phyloP scores from a whole-genome alignment of 2,797 vertebrate species.

The Oreochromis grahami region DNA sequence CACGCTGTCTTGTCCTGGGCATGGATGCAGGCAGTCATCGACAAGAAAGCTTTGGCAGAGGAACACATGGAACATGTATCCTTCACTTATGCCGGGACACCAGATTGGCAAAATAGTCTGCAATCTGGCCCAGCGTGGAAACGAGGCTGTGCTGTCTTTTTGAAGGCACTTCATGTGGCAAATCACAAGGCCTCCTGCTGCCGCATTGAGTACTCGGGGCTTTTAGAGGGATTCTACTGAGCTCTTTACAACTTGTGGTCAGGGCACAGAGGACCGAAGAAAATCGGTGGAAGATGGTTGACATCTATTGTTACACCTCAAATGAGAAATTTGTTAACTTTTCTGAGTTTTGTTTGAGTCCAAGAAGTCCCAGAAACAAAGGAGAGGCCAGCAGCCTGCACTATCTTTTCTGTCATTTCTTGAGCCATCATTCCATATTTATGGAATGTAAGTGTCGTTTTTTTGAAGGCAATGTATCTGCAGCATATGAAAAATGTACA shows the following conservation, averaged over 20 bases:
- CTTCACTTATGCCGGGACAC: conserved; percentile 1
- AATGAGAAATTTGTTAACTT: neutral
- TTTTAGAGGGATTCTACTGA: conserved; percentile 18
- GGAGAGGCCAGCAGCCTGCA: neutral
- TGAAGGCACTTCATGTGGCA: conserved; percentile 2
- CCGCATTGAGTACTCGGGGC: neutral
- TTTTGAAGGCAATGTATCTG: neutral
- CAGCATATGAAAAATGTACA: conserved; percentile 26
- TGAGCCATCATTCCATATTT: conserved; percentile 15
- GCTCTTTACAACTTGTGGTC: neutral
- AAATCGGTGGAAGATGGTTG: neutral
- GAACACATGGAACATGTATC: conserved; percentile 12
- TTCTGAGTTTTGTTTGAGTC: neutral
- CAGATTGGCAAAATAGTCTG: neutral
- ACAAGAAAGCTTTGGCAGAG: neutral
- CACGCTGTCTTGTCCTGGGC: conserved; percentile 25
- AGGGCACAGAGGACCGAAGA: neutral
- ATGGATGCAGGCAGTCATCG: conserved; percentile 7
- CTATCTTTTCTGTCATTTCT: neutral
- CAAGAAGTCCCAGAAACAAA: neutral
- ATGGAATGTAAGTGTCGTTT: neutral
- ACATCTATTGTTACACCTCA: neutral
- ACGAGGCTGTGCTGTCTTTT: neutral
- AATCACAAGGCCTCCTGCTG: conserved; percentile 35
- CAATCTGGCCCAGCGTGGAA: conserved; percentile 17